These are phyloP conservation scores for Furnarius figulus DNA, from an alignment of 2,113 vertebrate genomes.

Conservation along the genomic window DNA sequence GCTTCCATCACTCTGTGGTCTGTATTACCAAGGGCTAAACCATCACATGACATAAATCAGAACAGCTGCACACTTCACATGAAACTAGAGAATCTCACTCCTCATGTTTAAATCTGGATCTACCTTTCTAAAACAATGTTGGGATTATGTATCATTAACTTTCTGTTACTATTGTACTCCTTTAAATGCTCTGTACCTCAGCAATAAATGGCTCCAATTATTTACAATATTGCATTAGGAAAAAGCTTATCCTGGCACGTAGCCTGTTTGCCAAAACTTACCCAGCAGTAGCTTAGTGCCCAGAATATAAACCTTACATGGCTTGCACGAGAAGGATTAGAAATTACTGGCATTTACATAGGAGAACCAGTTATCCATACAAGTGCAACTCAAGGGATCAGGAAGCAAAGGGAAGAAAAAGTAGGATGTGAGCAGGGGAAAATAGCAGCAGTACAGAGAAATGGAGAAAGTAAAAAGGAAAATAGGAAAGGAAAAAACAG, in stretches of 20 bases:
- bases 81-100: not conserved
- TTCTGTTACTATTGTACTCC: not conserved
- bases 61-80: not conserved
- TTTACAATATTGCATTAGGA: not conserved
- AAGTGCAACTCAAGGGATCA: not conserved
- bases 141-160: not conserved
- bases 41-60: not conserved
- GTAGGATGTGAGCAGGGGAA: not conserved
- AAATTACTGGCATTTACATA: not conserved
- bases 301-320: not conserved
- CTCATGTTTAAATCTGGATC: not conserved
- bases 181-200: not conserved
- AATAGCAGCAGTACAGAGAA: not conserved
- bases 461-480: not conserved
- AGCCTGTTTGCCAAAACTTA: not conserved
- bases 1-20: not conserved
- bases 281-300: not conserved
- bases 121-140: not conserved
- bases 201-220: not conserved
- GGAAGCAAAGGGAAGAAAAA: not conserved
- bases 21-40: not conserved
- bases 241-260: not conserved
- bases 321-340: not conserved
- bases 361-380: not conserved
- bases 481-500: not conserved